Evolutionary conservation across 1,140 invertebrate genomes (phyloP), one percentile per base, ranked within the genome.

Genomic region (Chlorops oryzae): DNA sequence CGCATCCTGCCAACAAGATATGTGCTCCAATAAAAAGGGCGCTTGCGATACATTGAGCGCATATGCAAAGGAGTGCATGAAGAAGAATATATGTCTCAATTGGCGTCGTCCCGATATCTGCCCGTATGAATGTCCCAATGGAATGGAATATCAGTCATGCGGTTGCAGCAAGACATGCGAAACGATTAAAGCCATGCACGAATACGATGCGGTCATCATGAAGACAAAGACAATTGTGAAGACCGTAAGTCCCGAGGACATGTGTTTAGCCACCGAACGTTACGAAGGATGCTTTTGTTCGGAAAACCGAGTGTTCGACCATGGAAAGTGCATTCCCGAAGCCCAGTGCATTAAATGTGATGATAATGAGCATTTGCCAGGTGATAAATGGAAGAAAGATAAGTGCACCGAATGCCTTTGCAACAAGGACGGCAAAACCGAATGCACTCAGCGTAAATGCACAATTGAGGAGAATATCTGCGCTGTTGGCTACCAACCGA

Each of bases 261-360:
- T 74, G 43, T 88, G 85, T 51, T 52, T 63, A 3, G 66, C 43
- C 64, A 27, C 70, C 67, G 45, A 70, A 70, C 5, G 76, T 75
- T 22, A 63, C 24, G 90, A 92, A 63, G 89, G 89, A 5, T 95
- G 90, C 69, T 88, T 86, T 77, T 95, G 90, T 75, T 84, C 86
- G 2, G 61, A 78, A 37, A 80, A 80, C 43, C 78, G 82, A 63
- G 81, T 88, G 25, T 58, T 72, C 53, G 63, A 73, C 17, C 70
- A 64, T 27, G 65, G 61, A 6, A 72, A 73, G 25, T 78, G 75
- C 52, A 52, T 78, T 13, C 46, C 51, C 0, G 67, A 71, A 24
- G 54, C 57, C 5, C 55, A 65, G 22, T 72, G 70, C 37, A 51
- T 55, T 2, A 62, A 67, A 39, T 70, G 69, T 39, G 69, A 71